Percentiles rank a stretch among this genome's conserved stretches.
phyloP scores from a whole-genome alignment of 1,140 invertebrate genomes.

The Ericerus pela region DNA sequence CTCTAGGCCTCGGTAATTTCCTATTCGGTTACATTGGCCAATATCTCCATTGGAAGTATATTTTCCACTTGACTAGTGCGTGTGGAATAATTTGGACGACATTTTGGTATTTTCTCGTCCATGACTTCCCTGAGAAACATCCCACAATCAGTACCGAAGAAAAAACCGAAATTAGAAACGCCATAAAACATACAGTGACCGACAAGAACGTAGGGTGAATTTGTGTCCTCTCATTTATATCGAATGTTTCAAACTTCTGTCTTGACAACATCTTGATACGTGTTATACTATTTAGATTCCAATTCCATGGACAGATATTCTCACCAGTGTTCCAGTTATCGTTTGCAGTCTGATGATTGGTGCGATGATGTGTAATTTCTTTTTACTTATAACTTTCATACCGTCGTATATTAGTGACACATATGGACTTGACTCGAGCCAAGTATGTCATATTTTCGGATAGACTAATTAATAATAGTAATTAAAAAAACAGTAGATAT shows the following conservation, averaged over 20 bases:
- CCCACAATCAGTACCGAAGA: slow-evolving; percentile 57
- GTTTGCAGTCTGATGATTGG: background rate
- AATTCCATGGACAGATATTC: background rate
- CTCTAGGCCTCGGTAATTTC: slow-evolving; percentile 50
- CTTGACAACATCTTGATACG: no score
- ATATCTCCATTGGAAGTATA: slow-evolving; percentile 51
- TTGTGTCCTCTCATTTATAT: no score
- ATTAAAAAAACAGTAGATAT: no score
- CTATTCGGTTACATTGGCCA: slow-evolving; percentile 49
- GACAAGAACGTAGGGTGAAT: background rate
- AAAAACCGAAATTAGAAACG: slow-evolving; percentile 15
- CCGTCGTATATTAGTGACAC: no score
- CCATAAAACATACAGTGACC: background rate
- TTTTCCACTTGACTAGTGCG: slow-evolving; percentile 52
- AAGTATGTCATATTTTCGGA: no score
- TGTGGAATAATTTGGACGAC: slow-evolving; percentile 60
- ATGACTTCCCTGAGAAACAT: slow-evolving; percentile 60
- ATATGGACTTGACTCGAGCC: no score
- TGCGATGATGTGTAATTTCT: background rate
- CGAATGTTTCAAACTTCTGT: no score
- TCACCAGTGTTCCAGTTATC: background rate
- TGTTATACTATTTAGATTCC: background rate
- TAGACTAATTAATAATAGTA: no score
- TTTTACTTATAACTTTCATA: no score
- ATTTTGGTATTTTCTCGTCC: slow-evolving; percentile 55